Base-by-base conservation (phyloP, 1,140 invertebrate genomes). In the Akabosia matsudoensis region DNA sequence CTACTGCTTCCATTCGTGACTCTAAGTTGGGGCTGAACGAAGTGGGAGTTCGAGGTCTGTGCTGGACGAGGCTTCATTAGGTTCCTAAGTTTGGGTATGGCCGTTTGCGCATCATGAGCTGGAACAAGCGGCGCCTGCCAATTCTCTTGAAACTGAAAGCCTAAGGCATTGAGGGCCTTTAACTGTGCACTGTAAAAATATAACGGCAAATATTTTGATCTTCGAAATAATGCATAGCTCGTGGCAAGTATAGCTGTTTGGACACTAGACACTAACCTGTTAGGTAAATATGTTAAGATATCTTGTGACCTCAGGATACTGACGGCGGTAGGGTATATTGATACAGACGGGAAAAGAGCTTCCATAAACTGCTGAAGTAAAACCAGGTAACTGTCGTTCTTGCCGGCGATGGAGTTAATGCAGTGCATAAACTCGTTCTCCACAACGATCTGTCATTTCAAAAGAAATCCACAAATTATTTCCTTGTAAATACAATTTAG, bases 341-440 rank as follows among this genome's bases (percentile, higher is more conserved):
- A 78, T 16, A 78, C 64, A 16, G 54, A 22, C 3, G 79, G 79
- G 37, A 79, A 79, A 72, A 72, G 75, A 24, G 45, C 30, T 31
- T 54, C 72, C 67, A 79, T 77, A 71, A 79, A 79, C 51, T 79
- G 70, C 26, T 77, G 74, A 0, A 79, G 79, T 16, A 79, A 30
- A 0, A 79, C 13, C 0, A 79, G 37, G 54, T 77, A 78, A 16
- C 18, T 52, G 45, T 79, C 79, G 33, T 52, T 52, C 24, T 73
- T 77, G n/a, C 54, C 34, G 14, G 79, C 75, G 24, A 56, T 77
- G 1, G 31, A 33, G 31, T 79, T 79, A 4, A 79, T 78, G 61
- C 79, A 79, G 56, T 79, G 76, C 33, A 79, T 72, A 18, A 76
- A 37, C 52, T 76, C 75, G 56, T 79, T 76, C 7, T 79, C 78